Base-by-base conservation (phyloP, 2,113 vertebrate genomes). In the Sula dactylatra region DNA sequence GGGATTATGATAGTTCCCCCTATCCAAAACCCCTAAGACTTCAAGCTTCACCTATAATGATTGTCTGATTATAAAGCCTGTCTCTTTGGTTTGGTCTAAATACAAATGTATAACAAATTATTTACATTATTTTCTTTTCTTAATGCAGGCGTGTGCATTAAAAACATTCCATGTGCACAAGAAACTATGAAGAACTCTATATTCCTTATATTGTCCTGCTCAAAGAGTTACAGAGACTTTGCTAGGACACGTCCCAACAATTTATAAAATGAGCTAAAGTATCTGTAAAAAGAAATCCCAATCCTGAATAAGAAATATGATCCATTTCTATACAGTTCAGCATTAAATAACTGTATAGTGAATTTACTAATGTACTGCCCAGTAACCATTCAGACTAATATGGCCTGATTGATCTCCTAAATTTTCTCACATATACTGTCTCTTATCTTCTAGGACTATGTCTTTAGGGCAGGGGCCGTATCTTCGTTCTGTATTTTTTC, bases 81-180 rank as follows among this genome's bases (percentile, higher is more conserved):
- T 42, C 29, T 74, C 16, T 82, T 85, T 29, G 10, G 4, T 36
- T 78, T 82, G 38, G 14, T 74, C 36, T 71, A 70, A 74, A 78
- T 59, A 79, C 31, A 88, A 80, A 83, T 24, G 24, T 47, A 20
- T 59, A 31, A 26, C 3, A 70, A 67, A 80, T 25, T 69, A 13
- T 45, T 82, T 36, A 26, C 50, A 14, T 44, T 52, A 11, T 45
- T 65, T 78, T 36, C 5, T 26, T 45, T 58, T 90, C 88, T 56
- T 19, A 80, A 73, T 45, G 20, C 10, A 45, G 1, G 0, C 26
- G 9, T 1, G 0, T n/a, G 13, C 16, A 49, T 21, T 74, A 52
- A 77, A 80, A 32, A 36, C 4, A 66, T 45, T 6, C 3, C 1
- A 34, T 0, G 1, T 52, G 24, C 10, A 47, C 22, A 64, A 31